Conservation (phyloP, 1,140 invertebrate genomes). For the Aphelenchoides avenae region DNA sequence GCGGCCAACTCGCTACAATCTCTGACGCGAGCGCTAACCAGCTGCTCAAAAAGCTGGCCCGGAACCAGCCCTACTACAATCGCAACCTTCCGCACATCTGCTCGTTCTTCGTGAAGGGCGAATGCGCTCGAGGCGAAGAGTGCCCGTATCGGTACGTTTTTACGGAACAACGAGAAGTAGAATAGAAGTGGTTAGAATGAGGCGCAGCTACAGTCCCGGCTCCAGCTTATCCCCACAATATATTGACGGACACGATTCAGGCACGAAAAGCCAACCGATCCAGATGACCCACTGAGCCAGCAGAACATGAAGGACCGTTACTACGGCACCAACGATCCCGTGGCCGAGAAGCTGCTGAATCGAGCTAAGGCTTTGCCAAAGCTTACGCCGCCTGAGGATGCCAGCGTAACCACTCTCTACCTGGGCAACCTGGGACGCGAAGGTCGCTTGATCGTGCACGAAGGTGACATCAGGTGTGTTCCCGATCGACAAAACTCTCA, state of each 20-base stretch:
- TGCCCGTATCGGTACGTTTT: conserved; percentile 76
- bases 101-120: conserved; percentile 99
- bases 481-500: background rate
- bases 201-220: too few relatives aligned
- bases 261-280: conserved; percentile 97
- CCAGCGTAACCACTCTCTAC: conserved; percentile 90
- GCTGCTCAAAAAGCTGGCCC: conserved; percentile 83
- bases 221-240: too few relatives aligned
- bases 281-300: conserved; percentile 95
- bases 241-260: conserved; percentile 61
- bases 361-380: conserved; percentile 85
- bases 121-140: conserved; percentile 96
- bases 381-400: conserved; percentile 88
- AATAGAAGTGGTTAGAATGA: conserved; percentile 16
- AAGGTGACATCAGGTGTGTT: conserved; percentile 76
- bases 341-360: conserved; percentile 88
- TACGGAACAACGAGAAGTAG: background rate
- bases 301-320: conserved; percentile 98
- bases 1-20: conserved; percentile 63
- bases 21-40: conserved; percentile 67
- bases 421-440: conserved; percentile 81
- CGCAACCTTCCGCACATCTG: conserved; percentile 97
- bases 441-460: conserved; percentile 67
- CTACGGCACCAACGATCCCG: conserved; percentile 87
- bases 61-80: conserved; percentile 97